phyloP scores from a whole-genome alignment of 2,113 vertebrate genomes.

The Motacilla tschutschensis region DNA sequence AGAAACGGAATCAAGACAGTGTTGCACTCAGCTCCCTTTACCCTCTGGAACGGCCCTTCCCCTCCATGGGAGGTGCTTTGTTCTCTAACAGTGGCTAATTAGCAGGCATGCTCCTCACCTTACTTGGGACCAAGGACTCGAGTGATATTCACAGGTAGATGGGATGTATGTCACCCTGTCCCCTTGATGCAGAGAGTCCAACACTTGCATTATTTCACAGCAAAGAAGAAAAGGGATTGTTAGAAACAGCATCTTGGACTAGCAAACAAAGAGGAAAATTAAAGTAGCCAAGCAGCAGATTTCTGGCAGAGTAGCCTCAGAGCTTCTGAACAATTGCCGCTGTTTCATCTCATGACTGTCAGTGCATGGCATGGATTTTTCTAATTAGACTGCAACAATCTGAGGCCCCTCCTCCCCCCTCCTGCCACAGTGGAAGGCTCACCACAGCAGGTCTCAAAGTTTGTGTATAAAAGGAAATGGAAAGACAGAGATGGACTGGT shows the following conservation, averaged over 20 bases:
- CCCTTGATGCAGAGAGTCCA: conserved; percentile 21
- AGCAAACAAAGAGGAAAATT: conserved; percentile 48
- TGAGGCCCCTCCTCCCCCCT: conserved; percentile 53
- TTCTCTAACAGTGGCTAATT: conserved; percentile 5
- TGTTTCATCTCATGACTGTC: conserved; percentile 60
- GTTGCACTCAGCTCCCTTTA: not conserved
- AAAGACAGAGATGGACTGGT: conserved; percentile 77
- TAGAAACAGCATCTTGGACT: conserved; percentile 52
- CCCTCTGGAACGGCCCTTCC: conserved; percentile 23
- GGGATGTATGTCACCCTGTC: conserved; percentile 24
- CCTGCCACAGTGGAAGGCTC: conserved; percentile 54
- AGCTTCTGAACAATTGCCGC: conserved; percentile 47
- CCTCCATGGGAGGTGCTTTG: conserved; percentile 51
- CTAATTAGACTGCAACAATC: conserved; percentile 51
- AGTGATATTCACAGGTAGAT: conserved; percentile 8
- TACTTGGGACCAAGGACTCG: conserved; percentile 5
- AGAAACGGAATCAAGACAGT: conserved; percentile 2
- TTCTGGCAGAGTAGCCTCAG: conserved; percentile 51
- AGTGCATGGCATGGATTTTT: conserved; percentile 52
- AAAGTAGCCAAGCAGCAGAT: conserved; percentile 73
- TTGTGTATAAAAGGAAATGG: conserved; percentile 75
- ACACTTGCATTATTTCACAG: conserved; percentile 32
- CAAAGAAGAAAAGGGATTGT: conserved; percentile 51
- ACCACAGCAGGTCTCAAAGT: conserved; percentile 71
- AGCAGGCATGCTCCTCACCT: conserved; percentile 33